These are phyloP conservation scores for Aptenodytes patagonicus DNA, from an alignment of 2,113 vertebrate genomes.

Conservation along the genomic window DNA sequence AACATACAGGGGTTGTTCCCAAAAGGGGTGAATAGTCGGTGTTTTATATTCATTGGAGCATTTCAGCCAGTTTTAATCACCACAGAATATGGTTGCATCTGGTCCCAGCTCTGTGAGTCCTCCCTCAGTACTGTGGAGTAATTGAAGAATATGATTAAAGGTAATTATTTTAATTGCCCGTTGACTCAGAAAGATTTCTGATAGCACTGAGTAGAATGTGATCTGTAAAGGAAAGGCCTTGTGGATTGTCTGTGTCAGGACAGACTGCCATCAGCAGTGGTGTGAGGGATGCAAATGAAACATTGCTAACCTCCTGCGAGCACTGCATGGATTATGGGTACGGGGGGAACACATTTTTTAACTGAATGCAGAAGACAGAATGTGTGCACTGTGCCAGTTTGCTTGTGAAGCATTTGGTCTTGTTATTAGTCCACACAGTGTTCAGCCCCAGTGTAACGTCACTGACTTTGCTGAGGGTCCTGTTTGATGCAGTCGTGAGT, in stretches of 20 bases:
- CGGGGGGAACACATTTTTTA: background rate
- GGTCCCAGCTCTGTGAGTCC: background rate
- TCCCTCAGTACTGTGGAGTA: background rate
- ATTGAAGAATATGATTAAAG: constrained; percentile 41
- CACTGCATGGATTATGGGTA: background rate
- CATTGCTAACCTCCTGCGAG: background rate
- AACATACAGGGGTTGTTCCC: background rate
- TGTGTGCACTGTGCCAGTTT: background rate
- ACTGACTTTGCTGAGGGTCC: background rate
- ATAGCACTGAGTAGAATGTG: background rate
- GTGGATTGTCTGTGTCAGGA: background rate
- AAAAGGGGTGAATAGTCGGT: background rate
- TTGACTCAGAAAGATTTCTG: constrained; percentile 11
- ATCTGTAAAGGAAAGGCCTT: background rate
- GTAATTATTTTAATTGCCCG: constrained; percentile 23
- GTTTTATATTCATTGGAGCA: background rate
- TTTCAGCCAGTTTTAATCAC: constrained; percentile 22
- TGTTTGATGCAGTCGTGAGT: background rate
- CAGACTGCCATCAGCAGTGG: background rate
- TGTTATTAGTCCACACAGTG: background rate
- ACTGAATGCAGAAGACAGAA: background rate
- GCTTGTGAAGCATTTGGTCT: background rate
- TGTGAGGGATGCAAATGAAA: background rate
- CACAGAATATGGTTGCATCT: background rate
- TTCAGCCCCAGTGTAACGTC: background rate